Base-by-base conservation (phyloP, 2,888 invertebrate genomes). In the Melipona beecheii region DNA sequence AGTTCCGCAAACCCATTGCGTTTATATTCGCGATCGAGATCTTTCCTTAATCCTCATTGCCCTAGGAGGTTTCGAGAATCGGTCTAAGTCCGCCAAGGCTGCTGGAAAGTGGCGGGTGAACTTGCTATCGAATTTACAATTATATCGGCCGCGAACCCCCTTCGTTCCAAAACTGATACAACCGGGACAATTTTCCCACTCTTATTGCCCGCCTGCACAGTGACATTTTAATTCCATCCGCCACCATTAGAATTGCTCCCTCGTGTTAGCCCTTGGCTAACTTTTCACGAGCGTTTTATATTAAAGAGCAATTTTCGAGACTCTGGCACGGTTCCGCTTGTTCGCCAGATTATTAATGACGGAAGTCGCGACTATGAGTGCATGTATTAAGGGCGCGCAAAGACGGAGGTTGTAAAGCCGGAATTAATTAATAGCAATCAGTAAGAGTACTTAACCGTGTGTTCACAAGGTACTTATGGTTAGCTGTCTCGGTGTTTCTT, bases 341-440 rank as follows among this genome's bases (percentile, higher is more conserved):
- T 75, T 62, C 73, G 52, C 5, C 19, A 69, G 64, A 84, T 78
- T 85, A 85, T 84, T 86, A 86, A 84, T 74, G 75, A 58, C 84
- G 75, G 74, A 62, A 84, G 81, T 81, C 81, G 43, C 70, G 81
- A 76, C 76, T 75, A 68, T 66, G 85, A 71, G 73, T 69, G 60
- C 49, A 69, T 43, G 76, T 78, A 82, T 72, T 78, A 66, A 75
- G 75, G 82, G 70, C 70, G 72, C 81, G 81, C 75, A 71, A 78
- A 83, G 81, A 66, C 75, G 84, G 73, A 75, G 85, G 65, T 84
- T 76, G 79, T 84, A 75, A 85, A 86, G 78, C 77, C 81, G 83
- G 83, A 88, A 88, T 89, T 87, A 90, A 90, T 89, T 87, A 87
- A 87, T 83, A 78, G 84, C 83, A 87, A 88, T 87, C 86, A 86